Evolutionary conservation across 2,888 invertebrate species (phyloP).

Genomic region (Noctua comes): DNA sequence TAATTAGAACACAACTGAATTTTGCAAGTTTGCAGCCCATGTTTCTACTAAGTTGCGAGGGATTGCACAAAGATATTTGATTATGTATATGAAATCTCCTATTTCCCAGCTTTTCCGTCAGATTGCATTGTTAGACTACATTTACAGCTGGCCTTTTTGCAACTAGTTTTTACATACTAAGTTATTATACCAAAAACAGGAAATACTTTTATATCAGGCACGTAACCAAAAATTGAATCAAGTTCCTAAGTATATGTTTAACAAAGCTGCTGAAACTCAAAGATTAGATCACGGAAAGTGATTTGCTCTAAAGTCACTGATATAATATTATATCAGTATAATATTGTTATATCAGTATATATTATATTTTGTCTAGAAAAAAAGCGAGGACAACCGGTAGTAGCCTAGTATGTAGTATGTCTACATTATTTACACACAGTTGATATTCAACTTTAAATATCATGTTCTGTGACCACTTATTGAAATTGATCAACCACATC

Average conservation of each 20-base stretch:
- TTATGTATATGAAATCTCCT: neutral
- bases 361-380: slow-evolving; percentile 31
- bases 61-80: neutral
- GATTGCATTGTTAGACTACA: neutral
- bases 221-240: neutral
- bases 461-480: slow-evolving; percentile 15
- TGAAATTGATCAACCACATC: slow-evolving; percentile 16
- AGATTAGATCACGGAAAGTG: slow-evolving; percentile 44
- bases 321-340: neutral
- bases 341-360: neutral
- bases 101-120: neutral
- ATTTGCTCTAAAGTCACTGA: slow-evolving; percentile 15
- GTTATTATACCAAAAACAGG: neutral
- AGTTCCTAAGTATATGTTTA: neutral
- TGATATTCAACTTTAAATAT: slow-evolving; percentile 51
- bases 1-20: slow-evolving; percentile 24
- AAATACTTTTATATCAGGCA: neutral
- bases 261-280: slow-evolving; percentile 1
- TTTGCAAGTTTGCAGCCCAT: slow-evolving; percentile 7
- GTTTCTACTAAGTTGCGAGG: neutral
- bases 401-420: slow-evolving; percentile 11
- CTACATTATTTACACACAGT: slow-evolving; percentile 35
- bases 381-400: slow-evolving; percentile 57
- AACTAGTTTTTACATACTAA: neutral
- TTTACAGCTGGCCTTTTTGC: neutral